Evolutionary conservation across 2,797 vertebrate genomes (phyloP).

Genomic region (Artibeus jamaicensis): DNA sequence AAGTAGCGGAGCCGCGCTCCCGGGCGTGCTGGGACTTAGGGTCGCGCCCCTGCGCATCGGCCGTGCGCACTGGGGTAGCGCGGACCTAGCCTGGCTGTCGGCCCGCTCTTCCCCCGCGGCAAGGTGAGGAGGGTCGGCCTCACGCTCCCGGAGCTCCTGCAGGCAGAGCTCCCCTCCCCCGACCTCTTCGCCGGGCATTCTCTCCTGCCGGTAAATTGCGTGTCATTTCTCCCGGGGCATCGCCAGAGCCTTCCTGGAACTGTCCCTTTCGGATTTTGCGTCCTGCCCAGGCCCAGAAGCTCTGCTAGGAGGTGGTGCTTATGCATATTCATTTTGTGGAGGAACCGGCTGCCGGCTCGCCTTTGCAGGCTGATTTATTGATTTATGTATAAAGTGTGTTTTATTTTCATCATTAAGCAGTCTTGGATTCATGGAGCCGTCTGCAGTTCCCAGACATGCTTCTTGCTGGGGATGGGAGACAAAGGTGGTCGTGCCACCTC

Average conservation of each 20-base stretch:
- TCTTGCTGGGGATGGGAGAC: constrained; percentile 24
- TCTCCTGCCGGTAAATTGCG: background rate
- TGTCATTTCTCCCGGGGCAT: background rate
- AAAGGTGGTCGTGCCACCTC: background rate
- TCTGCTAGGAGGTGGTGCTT: background rate
- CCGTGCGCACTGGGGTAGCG: background rate
- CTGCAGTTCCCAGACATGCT: background rate
- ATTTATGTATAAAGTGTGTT: background rate
- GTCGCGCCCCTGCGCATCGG: constrained; percentile 59
- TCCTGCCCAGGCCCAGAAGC: background rate
- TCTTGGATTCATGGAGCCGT: background rate
- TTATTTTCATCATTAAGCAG: constrained; percentile 42
- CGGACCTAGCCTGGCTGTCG: background rate
- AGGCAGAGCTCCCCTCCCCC: background rate
- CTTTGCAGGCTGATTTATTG: constrained; percentile 23
- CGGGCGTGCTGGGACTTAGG: background rate
- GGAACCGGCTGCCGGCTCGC: background rate
- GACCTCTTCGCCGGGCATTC: background rate
- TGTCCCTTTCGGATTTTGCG: background rate
- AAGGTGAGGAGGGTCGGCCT: constrained; percentile 74
- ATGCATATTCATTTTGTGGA: constrained; percentile 30
- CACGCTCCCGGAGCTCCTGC: background rate
- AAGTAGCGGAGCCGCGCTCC: constrained; percentile 82
- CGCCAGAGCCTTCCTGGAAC: background rate
- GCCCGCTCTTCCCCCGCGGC: background rate